Percentiles rank a stretch among this genome's conserved stretches.
These are phyloP conservation scores for Empis stercorea DNA, from an alignment of 2,888 invertebrate species.

Conservation along the genomic window DNA sequence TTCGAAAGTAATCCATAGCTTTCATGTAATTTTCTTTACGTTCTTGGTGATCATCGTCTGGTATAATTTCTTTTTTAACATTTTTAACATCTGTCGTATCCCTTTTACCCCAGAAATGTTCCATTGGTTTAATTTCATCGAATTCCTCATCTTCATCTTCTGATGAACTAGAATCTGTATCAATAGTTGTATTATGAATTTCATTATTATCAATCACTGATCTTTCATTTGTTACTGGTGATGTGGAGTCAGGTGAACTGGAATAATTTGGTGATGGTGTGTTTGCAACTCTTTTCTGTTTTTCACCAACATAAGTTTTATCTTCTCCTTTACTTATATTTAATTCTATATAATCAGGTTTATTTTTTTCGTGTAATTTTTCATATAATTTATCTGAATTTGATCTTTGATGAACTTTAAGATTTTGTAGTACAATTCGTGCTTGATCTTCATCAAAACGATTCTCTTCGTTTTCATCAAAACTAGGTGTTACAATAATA, in stretches of 20 bases:
- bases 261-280: conserved; percentile 19
- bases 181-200: too few relatives aligned
- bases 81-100: too few relatives aligned
- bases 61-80: too few relatives aligned
- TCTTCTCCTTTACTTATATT: conserved; percentile 22
- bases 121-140: too few relatives aligned
- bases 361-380: conserved; percentile 24
- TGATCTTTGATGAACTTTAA: conserved; percentile 19
- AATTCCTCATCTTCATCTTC: too few relatives aligned
- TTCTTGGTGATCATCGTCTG: too few relatives aligned
- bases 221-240: background rate
- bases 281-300: conserved; percentile 22
- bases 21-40: too few relatives aligned
- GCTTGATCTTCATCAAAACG: background rate
- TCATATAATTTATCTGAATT: conserved; percentile 26
- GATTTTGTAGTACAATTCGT: conserved; percentile 4
- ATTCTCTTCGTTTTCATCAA: conserved; percentile 20
- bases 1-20: too few relatives aligned
- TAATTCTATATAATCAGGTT: conserved; percentile 19
- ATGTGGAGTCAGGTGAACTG: background rate
- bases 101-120: too few relatives aligned
- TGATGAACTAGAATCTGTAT: too few relatives aligned
- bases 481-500: conserved; percentile 31
- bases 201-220: too few relatives aligned
- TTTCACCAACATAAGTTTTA: conserved; percentile 24